phyloP scores from a whole-genome alignment of 2,797 vertebrate species.

The Enoplosus armatus region DNA sequence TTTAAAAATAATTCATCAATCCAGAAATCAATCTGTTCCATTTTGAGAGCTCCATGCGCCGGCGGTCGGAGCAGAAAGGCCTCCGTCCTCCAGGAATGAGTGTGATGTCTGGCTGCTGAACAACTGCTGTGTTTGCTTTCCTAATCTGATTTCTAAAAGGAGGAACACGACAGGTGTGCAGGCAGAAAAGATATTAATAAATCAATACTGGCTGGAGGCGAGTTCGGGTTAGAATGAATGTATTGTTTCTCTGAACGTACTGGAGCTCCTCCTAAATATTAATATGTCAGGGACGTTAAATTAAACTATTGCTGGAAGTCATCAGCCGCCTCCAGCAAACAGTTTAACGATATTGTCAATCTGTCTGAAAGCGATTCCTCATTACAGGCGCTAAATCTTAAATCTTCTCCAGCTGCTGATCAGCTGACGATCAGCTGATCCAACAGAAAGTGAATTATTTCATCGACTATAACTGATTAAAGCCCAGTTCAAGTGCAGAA shows the following conservation, averaged over 20 bases:
- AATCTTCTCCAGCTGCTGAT: too few species aligned
- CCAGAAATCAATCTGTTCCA: slow-evolving; percentile 33
- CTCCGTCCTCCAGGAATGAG: slow-evolving; percentile 28
- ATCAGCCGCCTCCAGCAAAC: neutral
- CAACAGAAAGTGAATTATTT: neutral
- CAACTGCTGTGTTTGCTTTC: slow-evolving; percentile 57
- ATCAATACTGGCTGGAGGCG: slow-evolving; percentile 23
- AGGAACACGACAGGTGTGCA: slow-evolving; percentile 44
- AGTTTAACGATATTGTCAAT: slow-evolving; percentile 8
- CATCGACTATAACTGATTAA: neutral
- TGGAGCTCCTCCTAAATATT: neutral
- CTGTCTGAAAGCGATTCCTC: too few species aligned
- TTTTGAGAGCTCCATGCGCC: slow-evolving; percentile 9
- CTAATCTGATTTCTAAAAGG: slow-evolving; percentile 58
- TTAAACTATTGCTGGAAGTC: slow-evolving; percentile 3
- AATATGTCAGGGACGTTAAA: neutral
- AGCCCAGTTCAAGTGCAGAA: neutral
- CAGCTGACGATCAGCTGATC: too few species aligned
- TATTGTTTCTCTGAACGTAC: neutral
- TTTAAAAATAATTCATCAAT: slow-evolving; percentile 24
- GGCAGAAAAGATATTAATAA: slow-evolving; percentile 43
- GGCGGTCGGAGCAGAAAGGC: neutral
- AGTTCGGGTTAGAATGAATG: slow-evolving; percentile 14
- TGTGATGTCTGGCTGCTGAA: neutral
- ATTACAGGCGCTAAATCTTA: too few species aligned